These are phyloP conservation scores for Nebria salina DNA, from an alignment of 2,888 invertebrate genomes.

Conservation along the genomic window DNA sequence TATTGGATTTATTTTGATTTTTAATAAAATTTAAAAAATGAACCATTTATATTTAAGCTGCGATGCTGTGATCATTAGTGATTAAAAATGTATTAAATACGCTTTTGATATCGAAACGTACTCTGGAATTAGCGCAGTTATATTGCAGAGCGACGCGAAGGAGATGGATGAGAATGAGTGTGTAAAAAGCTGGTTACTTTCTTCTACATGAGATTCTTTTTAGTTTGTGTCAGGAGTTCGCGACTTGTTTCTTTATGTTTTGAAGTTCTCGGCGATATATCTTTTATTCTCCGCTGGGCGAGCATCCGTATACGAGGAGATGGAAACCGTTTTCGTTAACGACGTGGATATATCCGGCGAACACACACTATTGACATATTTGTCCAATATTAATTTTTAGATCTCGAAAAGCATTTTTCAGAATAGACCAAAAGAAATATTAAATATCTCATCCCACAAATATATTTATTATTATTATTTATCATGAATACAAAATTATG, in stretches of 20 bases:
- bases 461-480: neutral
- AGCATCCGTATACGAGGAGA: neutral
- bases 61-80: too few species aligned
- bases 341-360: neutral
- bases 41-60: too few species aligned
- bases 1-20: neutral
- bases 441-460: too few species aligned
- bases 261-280: slow-evolving; percentile 21
- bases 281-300: slow-evolving; percentile 18
- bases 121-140: slow-evolving; percentile 25
- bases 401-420: too few species aligned
- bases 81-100: too few species aligned
- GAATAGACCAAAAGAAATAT: too few species aligned
- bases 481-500: neutral
- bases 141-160: slow-evolving; percentile 19
- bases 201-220: slow-evolving; percentile 24
- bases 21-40: too few species aligned
- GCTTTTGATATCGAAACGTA: slow-evolving; percentile 12
- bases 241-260: slow-evolving; percentile 42
- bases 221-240: slow-evolving; percentile 38
- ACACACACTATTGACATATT: too few species aligned
- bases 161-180: slow-evolving; percentile 11
- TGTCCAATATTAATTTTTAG: too few species aligned
- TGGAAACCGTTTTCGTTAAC: slow-evolving; percentile 7
- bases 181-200: neutral